Base-by-base conservation (phyloP, 2,797 vertebrate genomes). In the Pseudomugil gertrudae region DNA sequence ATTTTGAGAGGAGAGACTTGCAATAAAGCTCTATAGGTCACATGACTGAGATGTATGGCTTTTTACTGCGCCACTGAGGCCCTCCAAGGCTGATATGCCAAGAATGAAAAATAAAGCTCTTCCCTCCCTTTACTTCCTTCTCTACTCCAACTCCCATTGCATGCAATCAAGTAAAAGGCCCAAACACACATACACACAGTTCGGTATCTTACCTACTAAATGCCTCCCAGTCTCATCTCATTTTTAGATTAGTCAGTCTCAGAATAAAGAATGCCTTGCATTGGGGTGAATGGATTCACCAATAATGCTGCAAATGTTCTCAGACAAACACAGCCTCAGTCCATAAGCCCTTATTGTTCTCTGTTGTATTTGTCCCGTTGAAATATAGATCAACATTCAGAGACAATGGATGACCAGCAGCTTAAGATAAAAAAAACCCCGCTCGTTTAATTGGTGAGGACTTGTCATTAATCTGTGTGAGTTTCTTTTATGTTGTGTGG, bases 371-470 rank as follows among this genome's bases (percentile, higher is more conserved):
- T 77, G 61, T 76, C 74, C 59, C 64, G 76, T 64, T 86, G 82
- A 83, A 87, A 89, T 84, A 81, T 78, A 89, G 83, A 92, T 93
- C 89, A 71, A 91, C 92, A 90, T 80, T 78, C 72, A 65, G 57
- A 87, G 79, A 90, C 87, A 87, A 90, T 66, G 84, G 80, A 90
- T 83, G 84, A 89, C 84, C 76, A 79, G 83, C 65, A 83, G 81
- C 87, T 79, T 85, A 84, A 79, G 72, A 90, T 78, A 74, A 83
- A 43, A 15, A 51, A 36, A 52, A 6, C 1, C 2, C 1, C 84
- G 69, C 38, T 63, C 55, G 63, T 90, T 89, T 91, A 87, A 92
- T 86, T 90, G 85, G 71, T 62, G 57, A 80, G 69, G 73, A 86
- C 84, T 84, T 76, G 80, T 72, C 84, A 87, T 92, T 92, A 88